phyloP scores from a whole-genome alignment of 2,797 vertebrate species.

The Chelon labrosus region DNA sequence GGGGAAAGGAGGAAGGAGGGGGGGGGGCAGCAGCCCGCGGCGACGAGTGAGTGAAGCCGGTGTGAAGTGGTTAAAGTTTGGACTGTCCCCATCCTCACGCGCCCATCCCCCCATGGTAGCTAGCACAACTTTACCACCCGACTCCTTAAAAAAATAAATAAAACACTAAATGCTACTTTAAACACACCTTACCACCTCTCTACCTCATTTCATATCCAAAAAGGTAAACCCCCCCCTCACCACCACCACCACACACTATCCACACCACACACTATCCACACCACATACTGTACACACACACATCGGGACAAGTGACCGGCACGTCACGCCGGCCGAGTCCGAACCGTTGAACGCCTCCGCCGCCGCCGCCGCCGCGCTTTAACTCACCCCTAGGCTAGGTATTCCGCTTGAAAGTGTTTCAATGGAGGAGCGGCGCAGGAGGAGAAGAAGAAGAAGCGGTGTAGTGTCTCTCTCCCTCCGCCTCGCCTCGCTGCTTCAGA shows the following conservation, averaged over 20 bases:
- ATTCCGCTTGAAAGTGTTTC: conserved; percentile 77
- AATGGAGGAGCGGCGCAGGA: conserved; percentile 67
- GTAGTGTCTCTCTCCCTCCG: conserved; percentile 68
- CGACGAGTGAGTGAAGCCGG: conserved; percentile 59
- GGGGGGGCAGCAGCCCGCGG: conserved; percentile 49
- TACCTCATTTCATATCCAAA: conserved; percentile 34
- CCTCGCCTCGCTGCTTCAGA: conserved; percentile 83
- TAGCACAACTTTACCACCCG: conserved; percentile 77
- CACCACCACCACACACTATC: not conserved
- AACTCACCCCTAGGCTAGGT: conserved; percentile 79
- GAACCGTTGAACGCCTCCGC: conserved; percentile 39
- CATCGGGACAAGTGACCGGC: conserved; percentile 38
- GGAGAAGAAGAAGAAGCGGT: conserved; percentile 48
- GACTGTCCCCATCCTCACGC: conserved; percentile 64
- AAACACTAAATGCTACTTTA: conserved; percentile 53
- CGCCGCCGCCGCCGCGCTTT: conserved; percentile 31
- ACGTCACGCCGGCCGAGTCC: conserved; percentile 41
- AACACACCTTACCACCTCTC: conserved; percentile 26
- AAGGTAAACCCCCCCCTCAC: not conserved
- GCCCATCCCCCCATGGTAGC: conserved; percentile 84
- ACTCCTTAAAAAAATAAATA: conserved; percentile 60
- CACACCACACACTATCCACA: not conserved
- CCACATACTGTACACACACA: not conserved
- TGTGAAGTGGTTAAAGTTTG: conserved; percentile 87
- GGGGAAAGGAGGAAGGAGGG: not conserved